Conservation (phyloP, 2,888 invertebrate genomes). For the Yponomeuta malinellus region DNA sequence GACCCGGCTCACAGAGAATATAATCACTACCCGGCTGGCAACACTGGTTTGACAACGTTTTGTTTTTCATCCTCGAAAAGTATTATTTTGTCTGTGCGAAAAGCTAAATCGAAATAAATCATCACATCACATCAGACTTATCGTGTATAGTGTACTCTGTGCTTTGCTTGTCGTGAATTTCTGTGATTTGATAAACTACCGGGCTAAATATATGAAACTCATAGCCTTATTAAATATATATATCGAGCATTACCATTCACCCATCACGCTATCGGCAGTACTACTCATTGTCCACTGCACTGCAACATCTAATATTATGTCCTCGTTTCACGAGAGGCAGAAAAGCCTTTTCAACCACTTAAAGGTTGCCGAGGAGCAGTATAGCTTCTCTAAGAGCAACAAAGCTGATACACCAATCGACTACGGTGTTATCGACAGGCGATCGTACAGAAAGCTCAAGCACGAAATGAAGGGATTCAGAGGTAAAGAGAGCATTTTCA, state of each 20-base stretch:
- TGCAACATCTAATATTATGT: constrained; percentile 43
- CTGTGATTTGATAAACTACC: too few species aligned
- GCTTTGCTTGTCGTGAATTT: too few species aligned
- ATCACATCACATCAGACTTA: too few species aligned
- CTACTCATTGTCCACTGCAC: not conserved
- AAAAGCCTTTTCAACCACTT: constrained; percentile 82
- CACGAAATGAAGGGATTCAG: constrained; percentile 77
- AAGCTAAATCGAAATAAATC: too few species aligned
- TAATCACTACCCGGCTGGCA: too few species aligned
- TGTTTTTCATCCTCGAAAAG: not conserved
- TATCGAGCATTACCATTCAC: not conserved
- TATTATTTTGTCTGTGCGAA: too few species aligned
- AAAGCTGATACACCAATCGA: constrained; percentile 42
- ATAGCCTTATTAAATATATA: too few species aligned
- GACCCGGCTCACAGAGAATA: too few species aligned
- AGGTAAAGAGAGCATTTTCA: constrained; percentile 87
- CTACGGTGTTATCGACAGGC: constrained; percentile 48
- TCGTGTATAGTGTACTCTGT: too few species aligned
- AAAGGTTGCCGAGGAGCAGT: constrained; percentile 78
- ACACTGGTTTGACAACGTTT: not conserved
- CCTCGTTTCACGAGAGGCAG: constrained; percentile 76
- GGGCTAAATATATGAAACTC: too few species aligned
- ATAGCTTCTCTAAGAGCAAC: constrained; percentile 51
- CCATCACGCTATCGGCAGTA: not conserved
- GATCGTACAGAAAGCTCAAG: constrained; percentile 53